These are phyloP conservation scores for Drosophila saltans DNA, from an alignment of 1,140 invertebrate genomes.

Conservation along the genomic window DNA sequence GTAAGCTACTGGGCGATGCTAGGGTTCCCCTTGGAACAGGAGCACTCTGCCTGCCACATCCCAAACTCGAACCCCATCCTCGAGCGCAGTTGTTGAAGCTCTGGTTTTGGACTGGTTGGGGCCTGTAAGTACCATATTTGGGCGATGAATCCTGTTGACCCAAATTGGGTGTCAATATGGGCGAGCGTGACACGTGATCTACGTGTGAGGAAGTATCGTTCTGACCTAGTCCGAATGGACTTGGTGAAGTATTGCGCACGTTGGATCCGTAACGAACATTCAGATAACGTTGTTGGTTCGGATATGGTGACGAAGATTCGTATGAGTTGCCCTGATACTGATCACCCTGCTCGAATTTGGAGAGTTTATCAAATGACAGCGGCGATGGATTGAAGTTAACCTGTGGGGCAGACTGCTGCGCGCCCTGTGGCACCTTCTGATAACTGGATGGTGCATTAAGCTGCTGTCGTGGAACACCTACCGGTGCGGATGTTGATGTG, in stretches of 20 bases:
- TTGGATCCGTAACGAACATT: constrained; percentile 17
- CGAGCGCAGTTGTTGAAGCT: constrained; percentile 93
- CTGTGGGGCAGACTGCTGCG: constrained; percentile 21
- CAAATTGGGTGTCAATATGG: constrained; percentile 25
- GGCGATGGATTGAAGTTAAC: constrained; percentile 73
- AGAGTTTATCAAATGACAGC: constrained; percentile 68
- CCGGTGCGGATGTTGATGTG: background rate
- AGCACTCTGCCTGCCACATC: background rate
- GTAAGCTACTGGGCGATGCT: constrained; percentile 31
- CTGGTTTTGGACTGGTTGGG: constrained; percentile 57
- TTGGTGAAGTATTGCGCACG: constrained; percentile 56
- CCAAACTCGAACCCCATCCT: constrained; percentile 85
- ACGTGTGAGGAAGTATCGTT: background rate
- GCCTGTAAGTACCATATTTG: background rate
- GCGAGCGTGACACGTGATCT: constrained; percentile 10
- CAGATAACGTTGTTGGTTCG: constrained; percentile 34
- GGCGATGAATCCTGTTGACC: constrained; percentile 10
- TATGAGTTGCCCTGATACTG: constrained; percentile 28
- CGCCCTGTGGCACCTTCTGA: constrained; percentile 29
- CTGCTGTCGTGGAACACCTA: constrained; percentile 37
- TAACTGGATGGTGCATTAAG: constrained; percentile 43
- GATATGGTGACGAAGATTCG: constrained; percentile 24
- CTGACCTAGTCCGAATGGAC: constrained; percentile 37
- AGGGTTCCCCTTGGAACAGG: background rate
- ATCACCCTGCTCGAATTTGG: constrained; percentile 63